A percentile compares a stretch with the other conserved stretches of the same genome.
Evolutionary conservation across 2,888 invertebrate species (phyloP).

Genomic region (Mesorhabditis sp.): DNA sequence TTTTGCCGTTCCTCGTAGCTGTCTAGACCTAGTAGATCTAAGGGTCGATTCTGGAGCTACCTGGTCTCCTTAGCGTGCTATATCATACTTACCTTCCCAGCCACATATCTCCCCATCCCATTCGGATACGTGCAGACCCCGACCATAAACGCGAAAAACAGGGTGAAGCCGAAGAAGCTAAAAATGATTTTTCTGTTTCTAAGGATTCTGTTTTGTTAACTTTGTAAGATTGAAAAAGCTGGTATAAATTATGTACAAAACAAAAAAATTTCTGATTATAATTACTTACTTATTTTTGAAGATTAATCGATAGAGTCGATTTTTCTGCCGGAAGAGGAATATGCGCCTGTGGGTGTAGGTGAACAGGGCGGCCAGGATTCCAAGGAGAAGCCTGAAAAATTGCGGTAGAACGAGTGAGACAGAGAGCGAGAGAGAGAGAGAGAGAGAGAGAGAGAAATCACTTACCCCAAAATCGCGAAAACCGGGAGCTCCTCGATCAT

Average conservation of each 20-base stretch:
- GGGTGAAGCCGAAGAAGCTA: constrained; percentile 38
- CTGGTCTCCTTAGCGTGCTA: too few species aligned
- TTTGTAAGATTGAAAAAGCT: too few species aligned
- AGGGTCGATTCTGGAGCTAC: too few species aligned
- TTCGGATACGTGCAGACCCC: constrained; percentile 77
- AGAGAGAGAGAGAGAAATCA: too few species aligned
- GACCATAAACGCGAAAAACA: constrained; percentile 35
- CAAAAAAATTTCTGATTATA: background rate
- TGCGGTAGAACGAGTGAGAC: background rate
- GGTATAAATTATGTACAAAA: background rate
- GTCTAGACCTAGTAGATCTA: too few species aligned
- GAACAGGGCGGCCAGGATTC: constrained; percentile 36
- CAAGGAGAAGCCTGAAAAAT: constrained; percentile 27
- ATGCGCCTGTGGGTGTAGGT: constrained; percentile 35
- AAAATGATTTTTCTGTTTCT: background rate
- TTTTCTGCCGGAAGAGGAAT: constrained; percentile 29
- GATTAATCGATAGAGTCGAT: constrained; percentile 29
- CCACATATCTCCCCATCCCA: constrained; percentile 79
- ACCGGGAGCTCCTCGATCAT: constrained; percentile 91
- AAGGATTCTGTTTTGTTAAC: background rate
- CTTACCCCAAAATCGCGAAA: constrained; percentile 81
- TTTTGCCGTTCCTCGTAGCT: too few species aligned
- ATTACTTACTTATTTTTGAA: constrained; percentile 36
- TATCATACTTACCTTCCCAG: constrained; percentile 56
- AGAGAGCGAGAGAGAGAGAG: background rate